These are phyloP conservation scores for Glomeris marginata DNA, from an alignment of 2,888 invertebrate genomes.

Conservation along the genomic window DNA sequence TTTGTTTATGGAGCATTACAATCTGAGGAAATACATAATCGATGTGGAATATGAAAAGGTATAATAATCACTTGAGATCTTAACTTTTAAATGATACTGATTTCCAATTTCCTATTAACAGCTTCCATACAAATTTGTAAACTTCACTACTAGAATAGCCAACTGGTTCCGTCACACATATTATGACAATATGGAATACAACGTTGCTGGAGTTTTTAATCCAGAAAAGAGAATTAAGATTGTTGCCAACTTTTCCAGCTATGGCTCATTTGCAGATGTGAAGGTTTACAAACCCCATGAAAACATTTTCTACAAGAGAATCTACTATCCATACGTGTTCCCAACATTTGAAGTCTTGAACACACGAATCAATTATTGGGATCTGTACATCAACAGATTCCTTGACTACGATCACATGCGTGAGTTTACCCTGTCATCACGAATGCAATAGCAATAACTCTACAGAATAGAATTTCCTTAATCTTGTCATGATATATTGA, in stretches of 20 bases:
- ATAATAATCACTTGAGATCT: too few species aligned
- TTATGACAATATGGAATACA: too few species aligned
- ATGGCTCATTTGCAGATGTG: constrained; percentile 10
- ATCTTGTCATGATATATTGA: background rate
- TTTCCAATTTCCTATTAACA: background rate
- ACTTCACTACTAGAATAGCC: too few species aligned
- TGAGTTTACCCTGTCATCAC: constrained; percentile 1
- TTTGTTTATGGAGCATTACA: constrained; percentile 3
- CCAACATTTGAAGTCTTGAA: constrained; percentile 10
- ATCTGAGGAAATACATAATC: constrained; percentile 12
- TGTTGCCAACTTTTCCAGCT: background rate
- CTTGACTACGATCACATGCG: background rate
- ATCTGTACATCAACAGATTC: background rate
- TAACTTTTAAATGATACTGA: too few species aligned
- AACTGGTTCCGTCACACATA: too few species aligned
- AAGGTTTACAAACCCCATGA: constrained; percentile 13
- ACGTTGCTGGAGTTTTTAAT: background rate
- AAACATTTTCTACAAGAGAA: constrained; percentile 14
- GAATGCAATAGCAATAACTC: background rate
- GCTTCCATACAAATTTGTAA: constrained; percentile 4
- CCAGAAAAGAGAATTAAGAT: background rate
- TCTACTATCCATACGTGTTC: constrained; percentile 7
- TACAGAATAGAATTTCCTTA: background rate
- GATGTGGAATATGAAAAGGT: constrained; percentile 14
- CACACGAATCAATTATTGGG: constrained; percentile 3